phyloP scores from a whole-genome alignment of 2,888 invertebrate species.

The Cancer borealis region DNA sequence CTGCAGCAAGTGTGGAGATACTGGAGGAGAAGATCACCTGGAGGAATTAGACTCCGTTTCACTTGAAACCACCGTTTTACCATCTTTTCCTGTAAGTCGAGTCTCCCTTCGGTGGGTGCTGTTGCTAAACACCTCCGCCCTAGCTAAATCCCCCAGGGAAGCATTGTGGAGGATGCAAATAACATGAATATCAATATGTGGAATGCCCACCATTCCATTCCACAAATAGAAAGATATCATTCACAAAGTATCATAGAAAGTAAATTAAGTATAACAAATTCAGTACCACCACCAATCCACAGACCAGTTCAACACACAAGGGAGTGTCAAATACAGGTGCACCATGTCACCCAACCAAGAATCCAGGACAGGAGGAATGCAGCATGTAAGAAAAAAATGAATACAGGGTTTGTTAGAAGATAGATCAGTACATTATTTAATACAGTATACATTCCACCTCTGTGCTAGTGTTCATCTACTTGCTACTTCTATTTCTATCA shows the following conservation, averaged over 20 bases:
- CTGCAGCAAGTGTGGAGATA: not conserved
- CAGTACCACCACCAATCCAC: not conserved
- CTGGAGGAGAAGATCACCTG: constrained; percentile 32
- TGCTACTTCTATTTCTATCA: not conserved
- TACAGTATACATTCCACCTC: not conserved
- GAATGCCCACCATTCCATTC: not conserved
- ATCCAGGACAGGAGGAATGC: not conserved
- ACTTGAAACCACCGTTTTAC: constrained; percentile 57
- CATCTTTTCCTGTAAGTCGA: constrained; percentile 64
- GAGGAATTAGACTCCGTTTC: constrained; percentile 56
- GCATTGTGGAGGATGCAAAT: not conserved
- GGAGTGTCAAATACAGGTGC: not conserved
- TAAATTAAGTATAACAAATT: not conserved
- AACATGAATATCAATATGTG: not conserved
- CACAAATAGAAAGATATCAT: not conserved
- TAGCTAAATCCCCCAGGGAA: constrained; percentile 3
- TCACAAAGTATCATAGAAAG: not conserved
- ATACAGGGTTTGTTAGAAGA: not conserved
- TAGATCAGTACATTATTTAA: not conserved
- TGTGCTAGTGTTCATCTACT: no score
- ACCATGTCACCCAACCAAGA: not conserved
- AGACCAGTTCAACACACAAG: not conserved
- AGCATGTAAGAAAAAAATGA: constrained; percentile 22
- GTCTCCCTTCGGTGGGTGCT: constrained; percentile 56
- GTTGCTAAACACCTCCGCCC: constrained; percentile 68